Base-by-base conservation (phyloP, 1,140 invertebrate genomes). In the Drosophila hydei region DNA sequence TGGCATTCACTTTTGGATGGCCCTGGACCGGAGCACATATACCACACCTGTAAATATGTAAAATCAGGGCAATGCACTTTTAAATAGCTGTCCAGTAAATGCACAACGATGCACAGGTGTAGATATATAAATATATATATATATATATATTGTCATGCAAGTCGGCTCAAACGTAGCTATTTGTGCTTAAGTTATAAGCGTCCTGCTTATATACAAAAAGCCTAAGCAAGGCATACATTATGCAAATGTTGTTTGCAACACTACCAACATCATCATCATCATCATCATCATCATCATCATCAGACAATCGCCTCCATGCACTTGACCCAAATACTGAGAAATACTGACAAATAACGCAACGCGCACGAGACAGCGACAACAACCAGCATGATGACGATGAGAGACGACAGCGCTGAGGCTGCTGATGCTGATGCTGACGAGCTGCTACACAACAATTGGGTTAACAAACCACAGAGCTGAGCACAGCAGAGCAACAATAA, bases 251-350 rank as follows among this genome's bases (percentile, higher is more conserved):
- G 33, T 55, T 18, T 36, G n/a, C 23, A 33, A 12, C 40, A 63
- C 18, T 40, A 21, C 3, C 42, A 47, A 9, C 50, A 47, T 21
- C n/a, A 18, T 33, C 16, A n/a, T 55, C 33, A 9, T 47, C 19
- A 36, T 61, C 48, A 42, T 23, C 25, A 11, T 19, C 25, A 18
- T 23, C 5, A 33, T 50, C 51, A 50, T 52, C 18, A 52, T n/a
- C 47, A 60, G 51, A 61, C 64, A 56, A 69, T 36, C 56, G 60
- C 59, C 50, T 65, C 65, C 70, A 80, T 85, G 84, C 84, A 89
- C 84, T 89, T 89, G 84, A 89, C 84, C 85, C 61, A 89, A 78
- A 88, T 88, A 77, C 79, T 58, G 55, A 75, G 64, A 23, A 50
- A 52, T 25, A 47, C 63, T 67, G 63, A 65, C 23, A 72, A 72